These are phyloP conservation scores for Psittacus erithacus DNA, from an alignment of 2,113 vertebrate genomes.

Conservation along the genomic window DNA sequence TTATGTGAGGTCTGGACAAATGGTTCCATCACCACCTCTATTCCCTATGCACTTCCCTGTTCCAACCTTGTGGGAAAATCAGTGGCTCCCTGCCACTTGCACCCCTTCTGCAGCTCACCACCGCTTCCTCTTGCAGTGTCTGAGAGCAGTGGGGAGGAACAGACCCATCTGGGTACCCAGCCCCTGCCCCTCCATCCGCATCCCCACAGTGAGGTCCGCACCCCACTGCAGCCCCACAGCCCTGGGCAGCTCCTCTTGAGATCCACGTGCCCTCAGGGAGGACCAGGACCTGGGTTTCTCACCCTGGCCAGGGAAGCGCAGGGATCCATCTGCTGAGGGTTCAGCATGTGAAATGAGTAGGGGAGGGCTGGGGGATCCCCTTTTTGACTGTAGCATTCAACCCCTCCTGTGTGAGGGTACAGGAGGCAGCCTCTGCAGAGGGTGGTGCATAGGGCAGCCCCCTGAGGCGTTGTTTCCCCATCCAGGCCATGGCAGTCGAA, in stretches of 20 bases:
- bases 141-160: conserved; percentile 36
- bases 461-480: not conserved
- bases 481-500: conserved; percentile 29
- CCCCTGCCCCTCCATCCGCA: not conserved
- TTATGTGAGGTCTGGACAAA: not conserved
- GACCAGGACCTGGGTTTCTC: not conserved
- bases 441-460: not conserved
- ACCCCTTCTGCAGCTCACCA: not conserved
- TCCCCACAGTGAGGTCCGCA: fast-evolving
- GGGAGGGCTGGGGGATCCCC: not conserved
- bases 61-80: not conserved
- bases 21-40: not conserved
- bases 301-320: not conserved
- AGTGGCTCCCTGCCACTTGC: not conserved
- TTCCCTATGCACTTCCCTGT: not conserved
- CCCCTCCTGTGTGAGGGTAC: fast-evolving
- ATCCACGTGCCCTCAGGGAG: fast-evolving
- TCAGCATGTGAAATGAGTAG: not conserved
- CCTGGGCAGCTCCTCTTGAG: not conserved
- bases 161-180: not conserved
- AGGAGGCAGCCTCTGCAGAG: fast-evolving
- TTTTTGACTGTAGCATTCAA: not conserved
- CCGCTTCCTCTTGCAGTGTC: not conserved
- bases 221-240: fast-evolving
- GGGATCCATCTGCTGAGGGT: not conserved